These are phyloP conservation scores for Stomatorhinus walkeri DNA, from an alignment of 2,797 vertebrate species.

Conservation along the genomic window DNA sequence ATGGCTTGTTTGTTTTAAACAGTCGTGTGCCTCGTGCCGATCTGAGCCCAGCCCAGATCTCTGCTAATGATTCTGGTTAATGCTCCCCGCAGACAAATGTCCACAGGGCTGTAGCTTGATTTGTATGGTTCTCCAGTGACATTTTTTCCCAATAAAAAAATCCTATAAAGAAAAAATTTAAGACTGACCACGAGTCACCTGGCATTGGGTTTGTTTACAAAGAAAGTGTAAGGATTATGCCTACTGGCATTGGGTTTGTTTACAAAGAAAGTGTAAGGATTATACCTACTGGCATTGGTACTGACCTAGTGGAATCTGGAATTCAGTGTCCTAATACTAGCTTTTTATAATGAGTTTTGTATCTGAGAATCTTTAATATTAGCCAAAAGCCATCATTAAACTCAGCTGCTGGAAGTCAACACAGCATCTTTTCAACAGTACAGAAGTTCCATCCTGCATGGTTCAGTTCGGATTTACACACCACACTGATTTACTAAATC, in stretches of 20 bases:
- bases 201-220: neutral
- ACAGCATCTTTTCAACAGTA: neutral
- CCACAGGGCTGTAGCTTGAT: neutral
- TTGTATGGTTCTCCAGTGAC: neutral
- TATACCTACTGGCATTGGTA: neutral
- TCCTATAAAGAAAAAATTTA: neutral
- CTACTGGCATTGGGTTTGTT: neutral
- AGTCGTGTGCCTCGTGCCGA: neutral
- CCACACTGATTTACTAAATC: neutral
- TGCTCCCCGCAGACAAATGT: neutral
- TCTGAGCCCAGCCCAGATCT: neutral
- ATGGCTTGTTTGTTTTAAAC: slow-evolving; percentile 19
- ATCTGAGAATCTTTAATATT: neutral
- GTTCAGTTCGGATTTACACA: neutral
- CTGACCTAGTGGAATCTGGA: neutral
- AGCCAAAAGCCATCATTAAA: neutral
- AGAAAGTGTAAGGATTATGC: neutral
- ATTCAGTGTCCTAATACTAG: neutral
- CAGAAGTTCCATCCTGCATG: neutral
- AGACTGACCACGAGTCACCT: neutral
- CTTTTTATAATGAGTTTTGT: neutral
- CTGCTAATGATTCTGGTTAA: neutral
- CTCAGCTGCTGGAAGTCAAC: neutral
- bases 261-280: neutral
- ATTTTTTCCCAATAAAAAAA: neutral